phyloP scores from a whole-genome alignment of 2,113 vertebrate genomes.

The Centrocercus urophasianus region DNA sequence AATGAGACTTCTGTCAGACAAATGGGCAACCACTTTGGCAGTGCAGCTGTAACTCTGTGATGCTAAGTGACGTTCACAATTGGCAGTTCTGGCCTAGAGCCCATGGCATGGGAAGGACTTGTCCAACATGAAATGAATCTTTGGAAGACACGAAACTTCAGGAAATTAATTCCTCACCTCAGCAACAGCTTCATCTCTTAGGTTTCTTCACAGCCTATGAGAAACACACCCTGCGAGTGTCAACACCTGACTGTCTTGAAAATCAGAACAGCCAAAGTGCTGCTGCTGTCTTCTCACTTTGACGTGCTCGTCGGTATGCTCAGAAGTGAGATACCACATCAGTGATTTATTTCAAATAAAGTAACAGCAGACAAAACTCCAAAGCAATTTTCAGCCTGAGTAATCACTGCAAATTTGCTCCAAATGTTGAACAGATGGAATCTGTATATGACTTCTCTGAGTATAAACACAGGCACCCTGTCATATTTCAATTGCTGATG shows the following conservation, averaged over 20 bases:
- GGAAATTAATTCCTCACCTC: neutral
- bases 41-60: neutral
- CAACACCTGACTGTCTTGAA: slow-evolving; percentile 15
- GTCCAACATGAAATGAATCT: neutral
- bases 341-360: slow-evolving; percentile 55
- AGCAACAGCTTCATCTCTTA: neutral
- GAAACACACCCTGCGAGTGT: neutral
- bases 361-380: slow-evolving; percentile 52
- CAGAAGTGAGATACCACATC: neutral
- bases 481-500: slow-evolving; percentile 53
- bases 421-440: slow-evolving; percentile 72
- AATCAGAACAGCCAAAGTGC: slow-evolving; percentile 35
- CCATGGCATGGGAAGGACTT: neutral
- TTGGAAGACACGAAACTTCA: neutral
- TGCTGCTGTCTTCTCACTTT: slow-evolving; percentile 15
- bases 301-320: neutral
- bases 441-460: slow-evolving; percentile 50
- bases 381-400: slow-evolving; percentile 70
- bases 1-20: neutral
- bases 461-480: slow-evolving; percentile 40
- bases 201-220: neutral
- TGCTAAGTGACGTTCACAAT: neutral
- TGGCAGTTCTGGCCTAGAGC: neutral
- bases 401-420: slow-evolving; percentile 59
- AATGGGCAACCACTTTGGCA: neutral